Evolutionary conservation across 2,888 invertebrate species (phyloP).

Genomic region (Scaptomyza tumidula): DNA sequence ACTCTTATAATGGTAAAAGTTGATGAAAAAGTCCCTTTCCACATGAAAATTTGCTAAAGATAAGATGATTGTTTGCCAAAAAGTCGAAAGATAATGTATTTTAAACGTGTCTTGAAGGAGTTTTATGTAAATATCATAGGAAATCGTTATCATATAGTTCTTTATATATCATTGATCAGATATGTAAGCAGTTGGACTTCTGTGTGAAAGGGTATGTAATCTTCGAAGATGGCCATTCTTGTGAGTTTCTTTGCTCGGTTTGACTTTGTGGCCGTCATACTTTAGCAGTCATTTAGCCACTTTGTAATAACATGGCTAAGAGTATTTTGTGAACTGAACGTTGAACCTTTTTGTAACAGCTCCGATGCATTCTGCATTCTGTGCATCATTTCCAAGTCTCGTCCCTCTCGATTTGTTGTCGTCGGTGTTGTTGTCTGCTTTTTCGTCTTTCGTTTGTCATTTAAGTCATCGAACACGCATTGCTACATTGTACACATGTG

Average conservation of each 20-base stretch:
- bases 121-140: no score
- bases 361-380: conserved; percentile 15
- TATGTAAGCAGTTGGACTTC: not conserved
- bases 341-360: conserved; percentile 25
- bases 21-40: no score
- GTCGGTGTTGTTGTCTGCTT: conserved; percentile 1
- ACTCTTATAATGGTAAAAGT: not conserved
- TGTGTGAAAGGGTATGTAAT: not conserved
- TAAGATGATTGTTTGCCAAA: not conserved
- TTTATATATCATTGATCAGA: no score
- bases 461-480: conserved; percentile 83
- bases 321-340: conserved; percentile 69
- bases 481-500: conserved; percentile 78
- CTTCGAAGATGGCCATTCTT: not conserved
- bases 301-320: conserved; percentile 78
- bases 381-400: conserved; percentile 12
- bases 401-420: not conserved
- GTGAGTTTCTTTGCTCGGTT: no score
- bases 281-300: conserved; percentile 66
- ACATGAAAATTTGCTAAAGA: not conserved
- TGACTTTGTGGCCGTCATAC: conserved; percentile 5
- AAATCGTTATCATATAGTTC: no score
- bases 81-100: no score
- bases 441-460: conserved; percentile 65
- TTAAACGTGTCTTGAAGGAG: no score